Conservation (phyloP, 2,797 vertebrate species). For the Sternotherus odoratus region DNA sequence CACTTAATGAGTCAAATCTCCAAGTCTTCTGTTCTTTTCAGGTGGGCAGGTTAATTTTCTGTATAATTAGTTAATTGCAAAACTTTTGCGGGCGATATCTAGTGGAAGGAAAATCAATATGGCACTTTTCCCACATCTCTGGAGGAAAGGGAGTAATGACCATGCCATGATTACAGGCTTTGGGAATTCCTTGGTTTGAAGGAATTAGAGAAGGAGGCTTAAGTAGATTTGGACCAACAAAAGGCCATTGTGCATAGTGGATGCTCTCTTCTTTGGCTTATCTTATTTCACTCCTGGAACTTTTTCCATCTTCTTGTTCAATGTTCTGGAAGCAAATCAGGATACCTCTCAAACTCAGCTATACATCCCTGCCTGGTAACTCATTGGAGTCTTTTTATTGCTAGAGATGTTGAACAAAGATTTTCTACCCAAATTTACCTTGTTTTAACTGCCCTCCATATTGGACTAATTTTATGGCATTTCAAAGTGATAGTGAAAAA, state of each 20-base stretch:
- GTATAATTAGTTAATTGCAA: constrained; percentile 63
- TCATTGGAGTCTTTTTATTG: background rate
- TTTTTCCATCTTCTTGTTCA: background rate
- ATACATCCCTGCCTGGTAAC: background rate
- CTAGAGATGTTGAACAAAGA: background rate
- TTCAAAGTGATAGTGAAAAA: background rate
- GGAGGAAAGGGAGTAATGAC: background rate
- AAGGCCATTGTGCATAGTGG: accelerated
- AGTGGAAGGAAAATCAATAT: background rate
- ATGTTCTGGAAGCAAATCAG: background rate
- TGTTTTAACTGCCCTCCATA: background rate
- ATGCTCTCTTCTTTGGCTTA: background rate
- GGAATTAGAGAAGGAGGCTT: background rate
- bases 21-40: constrained; percentile 49
- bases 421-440: background rate
- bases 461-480: background rate
- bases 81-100: background rate
- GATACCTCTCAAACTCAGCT: background rate
- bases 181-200: background rate
- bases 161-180: background rate
- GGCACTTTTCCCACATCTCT: background rate
- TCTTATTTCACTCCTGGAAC: background rate
- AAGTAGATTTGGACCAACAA: background rate
- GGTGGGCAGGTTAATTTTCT: constrained; percentile 69
- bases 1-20: constrained; percentile 60